phyloP scores from a whole-genome alignment of 2,888 invertebrate species.

The Steinernema carpocapsae region DNA sequence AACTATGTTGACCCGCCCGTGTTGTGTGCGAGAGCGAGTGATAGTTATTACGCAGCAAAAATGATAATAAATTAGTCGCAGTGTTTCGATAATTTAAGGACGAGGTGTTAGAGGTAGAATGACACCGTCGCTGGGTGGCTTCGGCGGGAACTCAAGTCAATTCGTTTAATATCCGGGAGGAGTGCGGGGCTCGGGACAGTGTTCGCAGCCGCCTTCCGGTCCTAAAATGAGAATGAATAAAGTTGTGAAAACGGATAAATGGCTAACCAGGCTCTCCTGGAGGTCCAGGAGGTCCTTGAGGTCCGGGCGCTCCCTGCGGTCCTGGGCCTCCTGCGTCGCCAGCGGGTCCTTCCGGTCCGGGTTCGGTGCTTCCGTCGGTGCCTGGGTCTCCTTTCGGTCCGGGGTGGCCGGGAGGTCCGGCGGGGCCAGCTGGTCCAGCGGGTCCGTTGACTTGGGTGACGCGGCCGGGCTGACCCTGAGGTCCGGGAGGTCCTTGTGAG shows the following conservation, averaged over 20 bases:
- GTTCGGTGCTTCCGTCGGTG: slow-evolving; percentile 46
- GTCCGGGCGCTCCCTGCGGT: slow-evolving; percentile 58
- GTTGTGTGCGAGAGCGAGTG: slow-evolving; percentile 23
- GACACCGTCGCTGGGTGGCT: slow-evolving; percentile 36
- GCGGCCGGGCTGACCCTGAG: slow-evolving; percentile 57
- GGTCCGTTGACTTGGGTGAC: slow-evolving; percentile 41
- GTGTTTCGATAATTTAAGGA: neutral
- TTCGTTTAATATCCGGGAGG: slow-evolving; percentile 63
- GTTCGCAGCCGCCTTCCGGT: slow-evolving; percentile 60
- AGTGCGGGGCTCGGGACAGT: slow-evolving; percentile 65
- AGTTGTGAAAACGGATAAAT: neutral
- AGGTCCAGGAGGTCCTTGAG: slow-evolving; percentile 53
- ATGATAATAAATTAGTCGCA: slow-evolving; percentile 33
- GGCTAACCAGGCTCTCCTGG: slow-evolving; percentile 47
- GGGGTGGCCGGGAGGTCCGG: slow-evolving; percentile 58
- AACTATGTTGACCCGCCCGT: slow-evolving; percentile 24
- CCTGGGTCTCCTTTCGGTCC: slow-evolving; percentile 59
- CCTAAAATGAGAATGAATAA: slow-evolving; percentile 45
- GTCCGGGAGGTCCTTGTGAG: slow-evolving; percentile 58
- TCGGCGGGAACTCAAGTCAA: neutral
- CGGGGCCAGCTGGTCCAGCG: slow-evolving; percentile 62
- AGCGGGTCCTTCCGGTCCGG: slow-evolving; percentile 40
- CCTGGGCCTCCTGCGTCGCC: slow-evolving; percentile 60
- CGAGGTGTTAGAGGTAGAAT: neutral
- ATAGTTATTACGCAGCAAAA: slow-evolving; percentile 32